Conservation (phyloP, 2,888 invertebrate genomes). For the Parelbella ahira region DNA sequence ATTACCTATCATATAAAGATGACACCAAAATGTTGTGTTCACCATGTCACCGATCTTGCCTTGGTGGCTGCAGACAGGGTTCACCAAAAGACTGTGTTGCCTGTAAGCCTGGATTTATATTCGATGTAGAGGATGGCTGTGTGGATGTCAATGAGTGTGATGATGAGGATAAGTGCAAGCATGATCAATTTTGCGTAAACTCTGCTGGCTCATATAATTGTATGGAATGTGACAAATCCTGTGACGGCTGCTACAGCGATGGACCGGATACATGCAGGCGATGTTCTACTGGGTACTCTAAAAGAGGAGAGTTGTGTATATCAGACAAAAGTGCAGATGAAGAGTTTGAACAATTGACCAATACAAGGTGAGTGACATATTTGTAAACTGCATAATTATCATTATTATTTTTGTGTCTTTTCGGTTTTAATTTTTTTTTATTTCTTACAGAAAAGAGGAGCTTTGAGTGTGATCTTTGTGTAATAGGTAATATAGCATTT, state of each 20-base stretch:
- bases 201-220: constrained; percentile 91
- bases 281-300: constrained; percentile 87
- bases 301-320: constrained; percentile 88
- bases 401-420: constrained; percentile 14
- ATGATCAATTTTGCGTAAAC: constrained; percentile 92
- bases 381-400: no score
- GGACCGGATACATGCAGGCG: constrained; percentile 94
- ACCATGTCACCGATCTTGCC: constrained; percentile 89
- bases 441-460: constrained; percentile 70
- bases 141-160: constrained; percentile 92
- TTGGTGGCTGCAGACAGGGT: constrained; percentile 86
- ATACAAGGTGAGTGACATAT: constrained; percentile 57
- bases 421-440: constrained; percentile 27
- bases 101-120: constrained; percentile 86
- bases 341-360: constrained; percentile 48
- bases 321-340: constrained; percentile 79
- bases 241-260: constrained; percentile 91
- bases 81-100: constrained; percentile 84
- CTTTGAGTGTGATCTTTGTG: constrained; percentile 31
- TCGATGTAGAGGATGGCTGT: constrained; percentile 88
- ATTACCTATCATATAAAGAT: constrained; percentile 87
- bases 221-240: constrained; percentile 90
- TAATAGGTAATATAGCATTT: constrained; percentile 49
- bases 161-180: constrained; percentile 72
- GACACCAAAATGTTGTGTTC: constrained; percentile 87